Conservation (phyloP, 2,888 invertebrate species). For the Eucera pruinosa region DNA sequence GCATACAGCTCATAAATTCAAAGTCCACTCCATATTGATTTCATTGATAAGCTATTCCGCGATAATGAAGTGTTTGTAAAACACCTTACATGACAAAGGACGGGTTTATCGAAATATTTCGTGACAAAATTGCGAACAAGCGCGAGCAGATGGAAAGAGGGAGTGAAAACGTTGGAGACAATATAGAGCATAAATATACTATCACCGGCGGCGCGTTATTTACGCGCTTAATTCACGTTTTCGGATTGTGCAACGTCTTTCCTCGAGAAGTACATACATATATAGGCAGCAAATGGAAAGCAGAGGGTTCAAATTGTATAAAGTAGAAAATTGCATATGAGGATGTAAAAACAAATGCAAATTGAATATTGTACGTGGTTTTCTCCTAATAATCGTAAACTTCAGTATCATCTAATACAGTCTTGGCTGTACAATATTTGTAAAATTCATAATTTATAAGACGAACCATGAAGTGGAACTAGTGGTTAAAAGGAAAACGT, state of each 20-base stretch:
- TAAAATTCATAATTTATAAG: neutral
- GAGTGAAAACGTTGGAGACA: slow-evolving; percentile 17
- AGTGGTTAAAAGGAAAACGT: neutral
- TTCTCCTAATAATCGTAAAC: neutral
- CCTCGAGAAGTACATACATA: slow-evolving; percentile 2
- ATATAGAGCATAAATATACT: slow-evolving; percentile 20
- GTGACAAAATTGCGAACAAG: neutral
- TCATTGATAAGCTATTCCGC: slow-evolving; percentile 24
- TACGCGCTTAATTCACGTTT: slow-evolving; percentile 36
- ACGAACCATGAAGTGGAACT: neutral
- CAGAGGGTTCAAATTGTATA: neutral
- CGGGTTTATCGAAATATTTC: neutral
- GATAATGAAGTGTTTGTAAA: slow-evolving; percentile 39
- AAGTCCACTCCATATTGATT: slow-evolving; percentile 39
- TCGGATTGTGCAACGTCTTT: slow-evolving; percentile 35
- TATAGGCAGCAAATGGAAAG: no score
- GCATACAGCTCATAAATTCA: slow-evolving; percentile 9
- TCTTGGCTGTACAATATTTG: neutral
- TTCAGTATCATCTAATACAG: neutral
- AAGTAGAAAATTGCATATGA: neutral
- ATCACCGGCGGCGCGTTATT: slow-evolving; percentile 16
- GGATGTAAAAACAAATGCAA: neutral
- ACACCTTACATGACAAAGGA: neutral
- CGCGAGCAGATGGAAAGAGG: neutral
- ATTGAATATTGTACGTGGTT: neutral